Evolutionary conservation across 2,113 vertebrate species (phyloP), one percentile per base, ranked within the genome.

Genomic region (Sitta europaea): DNA sequence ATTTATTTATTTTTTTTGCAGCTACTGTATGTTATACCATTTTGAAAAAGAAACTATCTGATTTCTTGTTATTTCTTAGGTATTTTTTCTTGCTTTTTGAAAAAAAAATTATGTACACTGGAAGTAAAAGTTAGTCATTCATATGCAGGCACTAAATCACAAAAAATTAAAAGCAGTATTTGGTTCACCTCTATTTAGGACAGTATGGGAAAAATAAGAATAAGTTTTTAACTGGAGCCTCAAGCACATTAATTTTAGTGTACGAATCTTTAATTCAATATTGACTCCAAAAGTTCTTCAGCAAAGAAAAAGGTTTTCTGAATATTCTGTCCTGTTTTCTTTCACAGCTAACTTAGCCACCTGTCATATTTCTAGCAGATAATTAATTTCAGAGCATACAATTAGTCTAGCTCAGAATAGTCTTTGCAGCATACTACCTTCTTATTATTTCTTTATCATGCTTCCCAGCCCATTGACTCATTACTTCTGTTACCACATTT

Each of bases 401-500:
- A 94, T 96, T 96, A 94, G 79, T 71, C 65, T 91, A 86, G 85
- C 58, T 87, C 86, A 95, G 94, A 95, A 95, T 65, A 95, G 83
- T 79, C 62, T 90, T 84, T 93, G 59, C 91, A 87, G 80, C 75
- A 78, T 87, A 54, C 40, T 86, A 91, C 82, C 75, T 93, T 97
- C 92, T 93, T 97, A 94, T 97, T 96, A 85, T 92, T 97, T 87
- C 96, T 98, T 95, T 96, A 95, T 97, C 95, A 80, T 74, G 89
- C 42, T 90, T 90, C 78, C 80, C 68, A 90, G 84, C 57, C 86
- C 86, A 86, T 88, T 96, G 90, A 94, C 86, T 98, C 94, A 97
- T 97, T 98, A 97, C 86, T 97, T 96, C 83, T 93, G 96, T 94
- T 92, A 94, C 96, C 97, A 85, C 96, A 95, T 97, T 97, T 97